Conservation (phyloP, 2,888 invertebrate genomes). For the Mythimna lalbum region DNA sequence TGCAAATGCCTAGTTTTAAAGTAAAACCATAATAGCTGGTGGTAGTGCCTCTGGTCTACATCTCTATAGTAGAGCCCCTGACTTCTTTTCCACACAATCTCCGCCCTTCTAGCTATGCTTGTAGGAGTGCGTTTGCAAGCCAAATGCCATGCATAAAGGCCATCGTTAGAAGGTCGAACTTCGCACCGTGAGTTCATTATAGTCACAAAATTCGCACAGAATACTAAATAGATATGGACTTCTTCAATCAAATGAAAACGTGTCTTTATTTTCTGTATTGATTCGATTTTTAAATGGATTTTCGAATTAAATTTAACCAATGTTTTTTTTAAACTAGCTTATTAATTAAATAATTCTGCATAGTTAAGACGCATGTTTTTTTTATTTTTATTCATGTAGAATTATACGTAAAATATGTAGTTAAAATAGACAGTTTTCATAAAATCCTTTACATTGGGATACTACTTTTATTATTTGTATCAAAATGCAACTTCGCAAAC, state of each 20-base stretch:
- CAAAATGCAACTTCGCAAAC: no score
- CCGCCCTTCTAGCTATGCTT: conserved; percentile 13
- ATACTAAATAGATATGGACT: conserved; percentile 25
- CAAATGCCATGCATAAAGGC: conserved; percentile 62
- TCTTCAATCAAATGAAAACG: conserved; percentile 33
- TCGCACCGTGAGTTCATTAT: conserved; percentile 30
- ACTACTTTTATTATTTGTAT: no score
- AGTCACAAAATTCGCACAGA: conserved; percentile 14
- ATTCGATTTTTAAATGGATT: neutral
- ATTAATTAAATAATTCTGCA: no score
- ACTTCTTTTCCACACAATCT: conserved; percentile 31
- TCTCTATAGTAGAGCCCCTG: neutral
- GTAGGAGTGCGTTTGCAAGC: conserved; percentile 37
- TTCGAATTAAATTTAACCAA: neutral
- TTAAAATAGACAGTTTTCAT: no score
- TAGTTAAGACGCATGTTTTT: no score
- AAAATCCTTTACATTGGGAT: no score
- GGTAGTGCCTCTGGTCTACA: no score
- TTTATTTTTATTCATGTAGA: no score
- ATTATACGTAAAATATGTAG: no score
- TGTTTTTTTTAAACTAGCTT: no score
- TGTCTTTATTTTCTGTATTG: conserved; percentile 13
- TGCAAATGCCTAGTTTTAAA: no score
- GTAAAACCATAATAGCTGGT: no score
- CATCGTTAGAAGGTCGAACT: conserved; percentile 58